Evolutionary conservation across 1,140 invertebrate species (phyloP).

Genomic region (Cydia fagiglandana): DNA sequence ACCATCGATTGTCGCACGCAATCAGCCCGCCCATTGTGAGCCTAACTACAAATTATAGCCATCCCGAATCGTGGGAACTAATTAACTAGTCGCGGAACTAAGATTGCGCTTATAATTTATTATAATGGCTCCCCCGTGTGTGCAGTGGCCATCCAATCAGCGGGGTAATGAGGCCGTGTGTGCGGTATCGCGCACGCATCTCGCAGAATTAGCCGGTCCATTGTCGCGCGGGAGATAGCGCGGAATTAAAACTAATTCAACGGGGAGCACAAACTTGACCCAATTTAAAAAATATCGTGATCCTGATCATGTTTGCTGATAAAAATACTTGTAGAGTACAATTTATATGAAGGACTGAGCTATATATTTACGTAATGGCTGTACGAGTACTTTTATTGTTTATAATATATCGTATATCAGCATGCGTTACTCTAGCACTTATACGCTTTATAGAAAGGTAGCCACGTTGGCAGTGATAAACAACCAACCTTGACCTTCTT

Average conservation of each 20-base stretch:
- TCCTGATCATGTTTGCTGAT: neutral
- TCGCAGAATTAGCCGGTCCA: constrained; percentile 37
- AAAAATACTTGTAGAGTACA: neutral
- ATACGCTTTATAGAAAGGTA: no score
- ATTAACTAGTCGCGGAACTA: constrained; percentile 33
- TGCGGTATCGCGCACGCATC: constrained; percentile 34
- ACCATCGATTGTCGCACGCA: constrained; percentile 20
- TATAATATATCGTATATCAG: no score
- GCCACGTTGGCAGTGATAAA: no score
- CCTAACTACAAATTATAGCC: constrained; percentile 25
- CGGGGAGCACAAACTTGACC: neutral
- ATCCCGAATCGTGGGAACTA: constrained; percentile 16
- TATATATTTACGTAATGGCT: no score
- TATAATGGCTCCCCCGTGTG: constrained; percentile 32
- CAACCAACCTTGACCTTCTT: no score
- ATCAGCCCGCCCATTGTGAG: constrained; percentile 1
- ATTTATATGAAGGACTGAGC: neutral
- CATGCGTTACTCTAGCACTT: no score
- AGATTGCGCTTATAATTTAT: constrained; percentile 34
- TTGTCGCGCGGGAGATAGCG: constrained; percentile 35
- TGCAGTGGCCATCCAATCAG: constrained; percentile 33
- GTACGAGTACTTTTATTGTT: no score
- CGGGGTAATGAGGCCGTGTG: constrained; percentile 33
- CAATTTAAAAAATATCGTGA: neutral
- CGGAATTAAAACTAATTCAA: constrained; percentile 38